Evolutionary conservation across 1,140 invertebrate species (phyloP), one percentile per base, ranked within the genome.

Genomic region (Batillaria attramentaria): DNA sequence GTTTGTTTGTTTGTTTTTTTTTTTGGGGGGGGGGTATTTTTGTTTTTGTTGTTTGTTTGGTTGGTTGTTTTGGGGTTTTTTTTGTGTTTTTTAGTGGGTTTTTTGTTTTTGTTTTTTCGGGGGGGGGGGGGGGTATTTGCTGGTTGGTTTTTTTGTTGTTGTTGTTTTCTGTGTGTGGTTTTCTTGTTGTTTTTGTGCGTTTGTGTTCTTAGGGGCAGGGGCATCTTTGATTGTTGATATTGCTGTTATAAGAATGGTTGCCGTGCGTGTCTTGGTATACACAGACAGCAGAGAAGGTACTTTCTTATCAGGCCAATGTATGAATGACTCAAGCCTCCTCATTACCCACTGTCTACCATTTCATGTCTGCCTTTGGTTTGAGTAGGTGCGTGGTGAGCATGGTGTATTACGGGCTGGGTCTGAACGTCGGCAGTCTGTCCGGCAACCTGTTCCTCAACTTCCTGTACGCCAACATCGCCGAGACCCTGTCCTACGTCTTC

Each of bases 401-500:
- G 79, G 85, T 85, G 37, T 88, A 87, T 74, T 87, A 85, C 62
- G 86, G 87, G 8, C 89, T 95, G 94, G 94, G 92, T 83, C 88
- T 89, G 84, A 85, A 86, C 74, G 84, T 85, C 4, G 87, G 85
- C 0, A 82, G 85, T 69, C 80, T 90, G 0, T 84, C 84, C 18
- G 84, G 89, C 28, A 81, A 85, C 79, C 77, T 90, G 77, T 91
- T 91, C 82, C 46, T 88, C 37, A 90, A 89, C 77, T 87, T 87
- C 46, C 72, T 85, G 1, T 79, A 88, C 37, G 82, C 83, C 28
- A 95, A 94, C 1, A 88, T 93, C 16, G 95, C 96, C 0, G 96
- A 97, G 91, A 92, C 96, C 79, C 95, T 95, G 0, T 94, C 94
- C 5, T 85, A 87, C 77, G 73, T 84, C 5, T 54, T 87, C 31